phyloP scores from a whole-genome alignment of 2,888 invertebrate genomes.

The Nephrotoma appendiculata region DNA sequence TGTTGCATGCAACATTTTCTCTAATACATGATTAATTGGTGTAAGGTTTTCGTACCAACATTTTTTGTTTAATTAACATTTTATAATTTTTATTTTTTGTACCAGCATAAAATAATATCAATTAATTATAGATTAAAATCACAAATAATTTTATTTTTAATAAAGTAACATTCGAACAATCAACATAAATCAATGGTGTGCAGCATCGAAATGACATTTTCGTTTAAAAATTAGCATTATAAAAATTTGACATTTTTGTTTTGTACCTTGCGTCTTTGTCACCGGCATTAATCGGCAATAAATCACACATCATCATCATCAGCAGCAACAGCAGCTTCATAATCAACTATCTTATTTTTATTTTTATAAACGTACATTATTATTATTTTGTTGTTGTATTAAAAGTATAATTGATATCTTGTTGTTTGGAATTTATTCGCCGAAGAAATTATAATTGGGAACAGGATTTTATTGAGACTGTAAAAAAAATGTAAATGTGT shows the following conservation, averaged over 20 bases:
- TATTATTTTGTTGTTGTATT: neutral
- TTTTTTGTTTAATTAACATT: neutral
- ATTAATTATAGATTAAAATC: neutral
- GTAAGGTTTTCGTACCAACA: neutral
- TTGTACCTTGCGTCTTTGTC: neutral
- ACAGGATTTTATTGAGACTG: neutral
- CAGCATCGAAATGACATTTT: neutral
- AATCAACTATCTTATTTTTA: neutral
- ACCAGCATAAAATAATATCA: neutral
- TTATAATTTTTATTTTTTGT: neutral
- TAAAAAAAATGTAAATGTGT: neutral
- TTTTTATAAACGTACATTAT: neutral
- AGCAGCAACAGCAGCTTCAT: neutral
- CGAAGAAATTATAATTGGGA: neutral
- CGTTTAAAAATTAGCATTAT: neutral
- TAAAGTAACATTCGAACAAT: neutral
- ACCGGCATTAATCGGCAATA: neutral
- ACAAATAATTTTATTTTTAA: neutral
- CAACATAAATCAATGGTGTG: neutral
- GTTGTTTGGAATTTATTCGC: neutral
- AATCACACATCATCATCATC: neutral
- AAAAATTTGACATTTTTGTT: neutral
- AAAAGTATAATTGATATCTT: neutral
- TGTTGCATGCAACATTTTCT: neutral
- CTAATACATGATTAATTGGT: neutral